Evolutionary conservation across 2,888 invertebrate genomes (phyloP), one percentile per base, ranked within the genome.

Genomic region (Drosophila paracracens): DNA sequence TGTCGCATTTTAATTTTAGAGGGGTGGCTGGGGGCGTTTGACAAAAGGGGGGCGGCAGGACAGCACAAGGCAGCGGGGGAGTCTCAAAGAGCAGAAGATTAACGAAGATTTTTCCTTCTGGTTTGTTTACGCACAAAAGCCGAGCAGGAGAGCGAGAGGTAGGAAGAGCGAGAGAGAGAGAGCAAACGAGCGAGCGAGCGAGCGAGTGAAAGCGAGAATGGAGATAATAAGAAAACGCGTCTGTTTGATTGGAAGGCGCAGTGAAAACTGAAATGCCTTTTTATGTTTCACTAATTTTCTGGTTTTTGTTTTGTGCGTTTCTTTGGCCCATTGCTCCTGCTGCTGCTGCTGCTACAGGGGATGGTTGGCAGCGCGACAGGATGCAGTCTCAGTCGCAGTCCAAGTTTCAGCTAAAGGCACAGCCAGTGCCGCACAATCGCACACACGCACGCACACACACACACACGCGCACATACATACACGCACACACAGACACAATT

Each of bases 221-320:
- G 13, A 43, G 38, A 48, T 46, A 40, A 48, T 52, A 38, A 62
- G 59, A 61, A 59, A 80, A 79, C 70, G 75, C 90, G 85, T 88
- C 85, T 80, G 85, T 70, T 73, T 89, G 74, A 74, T 76, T 76
- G 88, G 58, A 88, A 70, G 74, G 77, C 88, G 71, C 75, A 68
- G 61, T 71, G 77, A 56, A 74, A 84, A 85, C 85, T 85, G 84
- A 89, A 89, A 88, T 88, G 82, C 81, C 76, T 72, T 88, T 89
- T 80, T 79, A 54, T 54, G 27, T 56, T 56, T 62, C 71, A 83
- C 72, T 71, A 79, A 76, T 79, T 88, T 77, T 62, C 59, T 76
- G 69, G 62, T 75, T 76, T 76, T 77, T 82, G 66, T 77, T 81
- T 70, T 79, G 69, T 67, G 58, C 73, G 63, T 59, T 76, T 70